Evolutionary conservation across 2,113 vertebrate species (phyloP), one percentile per base, ranked within the genome.

Genomic region (Dromas ardeola): DNA sequence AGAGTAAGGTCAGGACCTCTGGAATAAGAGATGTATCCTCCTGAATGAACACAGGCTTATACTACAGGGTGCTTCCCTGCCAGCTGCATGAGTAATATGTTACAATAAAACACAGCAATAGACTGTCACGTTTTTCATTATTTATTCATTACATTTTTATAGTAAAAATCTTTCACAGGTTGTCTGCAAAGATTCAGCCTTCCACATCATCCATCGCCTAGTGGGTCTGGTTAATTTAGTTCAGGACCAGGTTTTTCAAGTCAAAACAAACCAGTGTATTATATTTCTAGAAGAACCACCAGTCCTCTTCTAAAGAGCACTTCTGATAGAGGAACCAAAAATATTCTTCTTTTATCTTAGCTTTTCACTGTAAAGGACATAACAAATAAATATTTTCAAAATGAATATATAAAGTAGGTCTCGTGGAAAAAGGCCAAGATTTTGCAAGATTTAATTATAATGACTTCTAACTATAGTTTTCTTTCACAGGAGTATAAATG

Each of bases 101-200:
- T 79, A 38, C 23, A 87, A 90, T 67, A 91, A 91, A 90, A 58
- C 49, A 94, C 49, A 78, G 59, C 70, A 92, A 72, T 49, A 65
- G 21, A 43, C 16, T 50, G 45, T 84, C 78, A 80, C 8, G 5
- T 95, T 93, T 94, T 86, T 55, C 63, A 70, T 93, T 89, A 96
- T 88, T 94, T 96, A 93, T 95, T 96, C 66, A 88, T 71, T 85
- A 72, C 10, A 80, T 73, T 92, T 96, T 78, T 74, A 55, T 36
- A 91, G 32, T 59, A 82, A 94, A 96, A 93, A 50, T 67, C 30
- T 87, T 95, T 47, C 23, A 86, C 17, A 12, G 4, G 23, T 89
- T 93, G 59, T 91, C 67, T 94, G 80, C 11, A 73, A 83, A 80
- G 73, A 96, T 71, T 52, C 59, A 95, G 29, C 11, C 11, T 93